Conservation (phyloP, 2,113 vertebrate species). For the Ursus arctos region DNA sequence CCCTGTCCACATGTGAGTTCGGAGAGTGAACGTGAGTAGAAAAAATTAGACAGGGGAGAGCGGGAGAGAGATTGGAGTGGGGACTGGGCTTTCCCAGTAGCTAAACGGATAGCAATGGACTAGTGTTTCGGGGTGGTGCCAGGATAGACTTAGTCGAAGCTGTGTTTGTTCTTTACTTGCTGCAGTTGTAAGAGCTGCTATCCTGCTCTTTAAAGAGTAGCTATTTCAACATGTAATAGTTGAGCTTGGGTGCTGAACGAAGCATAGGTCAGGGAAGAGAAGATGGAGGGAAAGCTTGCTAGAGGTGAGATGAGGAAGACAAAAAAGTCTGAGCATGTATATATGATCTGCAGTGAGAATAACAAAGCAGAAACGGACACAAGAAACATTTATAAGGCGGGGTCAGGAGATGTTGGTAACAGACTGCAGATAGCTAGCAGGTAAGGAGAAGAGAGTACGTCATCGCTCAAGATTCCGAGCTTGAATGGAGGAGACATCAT, state of each 20-base stretch:
- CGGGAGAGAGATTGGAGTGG: neutral
- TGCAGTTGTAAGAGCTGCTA: neutral
- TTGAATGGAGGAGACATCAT: accelerated
- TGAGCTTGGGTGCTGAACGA: neutral
- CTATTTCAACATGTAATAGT: neutral
- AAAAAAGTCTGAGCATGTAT: neutral
- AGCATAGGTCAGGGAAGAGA: neutral
- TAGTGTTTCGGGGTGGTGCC: neutral
- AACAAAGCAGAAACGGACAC: neutral
- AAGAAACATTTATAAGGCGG: accelerated
- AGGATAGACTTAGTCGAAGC: too few relatives aligned
- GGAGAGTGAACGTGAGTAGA: neutral
- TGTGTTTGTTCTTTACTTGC: neutral
- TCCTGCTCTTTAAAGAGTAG: neutral
- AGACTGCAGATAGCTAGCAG: neutral
- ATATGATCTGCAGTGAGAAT: neutral
- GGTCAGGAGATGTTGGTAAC: neutral
- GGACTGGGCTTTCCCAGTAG: neutral
- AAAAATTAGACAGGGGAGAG: neutral
- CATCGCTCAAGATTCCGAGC: neutral
- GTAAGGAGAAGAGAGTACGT: neutral
- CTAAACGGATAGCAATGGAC: neutral
- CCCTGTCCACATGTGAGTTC: neutral
- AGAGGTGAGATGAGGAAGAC: neutral
- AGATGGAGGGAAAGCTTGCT: neutral